Evolutionary conservation across 2,113 vertebrate species (phyloP).

Genomic region (Dipodomys stephensi): DNA sequence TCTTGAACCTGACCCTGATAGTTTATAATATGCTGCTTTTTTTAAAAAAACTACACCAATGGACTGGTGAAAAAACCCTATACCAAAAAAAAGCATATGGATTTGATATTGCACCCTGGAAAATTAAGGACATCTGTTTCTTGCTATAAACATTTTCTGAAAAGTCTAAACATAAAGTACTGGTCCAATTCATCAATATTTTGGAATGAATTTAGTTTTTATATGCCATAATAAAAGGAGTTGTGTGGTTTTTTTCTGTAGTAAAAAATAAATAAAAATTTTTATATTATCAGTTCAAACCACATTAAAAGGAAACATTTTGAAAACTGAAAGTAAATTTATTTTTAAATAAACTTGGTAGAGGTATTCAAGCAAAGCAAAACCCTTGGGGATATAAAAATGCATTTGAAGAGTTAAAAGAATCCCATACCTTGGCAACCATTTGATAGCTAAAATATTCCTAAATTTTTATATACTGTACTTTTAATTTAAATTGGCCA

Average conservation of each 20-base stretch:
- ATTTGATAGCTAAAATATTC: conserved; percentile 62
- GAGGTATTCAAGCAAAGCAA: conserved; percentile 1
- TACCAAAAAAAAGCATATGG: conserved; percentile 67
- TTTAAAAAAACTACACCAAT: not conserved
- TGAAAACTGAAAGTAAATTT: conserved; percentile 49
- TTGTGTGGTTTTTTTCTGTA: conserved; percentile 6
- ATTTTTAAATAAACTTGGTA: conserved; percentile 68
- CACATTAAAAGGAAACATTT: conserved; percentile 63
- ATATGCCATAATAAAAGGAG: conserved; percentile 51
- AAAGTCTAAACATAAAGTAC: conserved; percentile 70
- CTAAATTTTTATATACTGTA: conserved; percentile 65
- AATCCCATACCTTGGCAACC: conserved; percentile 67
- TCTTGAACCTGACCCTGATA: conserved; percentile 40
- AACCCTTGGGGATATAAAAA: conserved; percentile 32
- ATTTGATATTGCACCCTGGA: conserved; percentile 64
- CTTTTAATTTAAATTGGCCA: conserved; percentile 80
- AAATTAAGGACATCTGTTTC: conserved; percentile 70
- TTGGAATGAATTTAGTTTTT: conserved; percentile 63
- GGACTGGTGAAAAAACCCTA: conserved; percentile 41
- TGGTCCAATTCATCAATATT: conserved; percentile 61
- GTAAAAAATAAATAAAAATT: conserved; percentile 60
- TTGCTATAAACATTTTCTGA: conserved; percentile 69
- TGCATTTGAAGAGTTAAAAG: conserved; percentile 58
- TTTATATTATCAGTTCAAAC: conserved; percentile 64
- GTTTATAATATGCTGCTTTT: conserved; percentile 48